Evolutionary conservation across 2,797 vertebrate species (phyloP).

Genomic region (Strix occidentalis): DNA sequence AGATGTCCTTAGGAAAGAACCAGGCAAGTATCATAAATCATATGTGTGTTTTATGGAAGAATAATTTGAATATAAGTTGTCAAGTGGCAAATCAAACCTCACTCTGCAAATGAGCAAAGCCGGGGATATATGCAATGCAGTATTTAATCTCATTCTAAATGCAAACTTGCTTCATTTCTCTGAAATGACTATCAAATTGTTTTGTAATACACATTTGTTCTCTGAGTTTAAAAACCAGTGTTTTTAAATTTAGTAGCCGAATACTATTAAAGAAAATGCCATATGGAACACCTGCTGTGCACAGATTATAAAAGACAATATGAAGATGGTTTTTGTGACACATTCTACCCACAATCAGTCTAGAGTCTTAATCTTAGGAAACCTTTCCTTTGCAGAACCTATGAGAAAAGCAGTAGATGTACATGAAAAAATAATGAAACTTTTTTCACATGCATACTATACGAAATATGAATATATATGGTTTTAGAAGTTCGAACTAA

Average conservation of each 20-base stretch:
- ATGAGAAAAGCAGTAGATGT: background rate
- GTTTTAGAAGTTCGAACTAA: background rate
- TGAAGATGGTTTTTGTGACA: background rate
- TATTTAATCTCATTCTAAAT: background rate
- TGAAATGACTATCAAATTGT: background rate
- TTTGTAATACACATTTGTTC: background rate
- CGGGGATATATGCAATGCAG: background rate
- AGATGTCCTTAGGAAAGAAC: background rate
- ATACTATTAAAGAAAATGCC: background rate
- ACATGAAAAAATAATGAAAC: background rate
- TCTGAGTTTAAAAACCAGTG: background rate
- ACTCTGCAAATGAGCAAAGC: background rate
- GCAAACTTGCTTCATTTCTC: background rate
- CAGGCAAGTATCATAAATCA: background rate
- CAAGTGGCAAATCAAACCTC: background rate
- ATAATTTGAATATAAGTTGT: background rate
- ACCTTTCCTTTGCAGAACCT: background rate
- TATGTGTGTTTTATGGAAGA: background rate
- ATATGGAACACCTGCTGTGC: background rate
- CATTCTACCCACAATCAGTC: background rate
- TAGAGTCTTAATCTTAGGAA: background rate
- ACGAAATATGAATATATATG: background rate
- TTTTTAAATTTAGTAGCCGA: background rate
- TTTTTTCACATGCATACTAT: background rate
- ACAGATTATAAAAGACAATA: background rate